These are phyloP conservation scores for Callosobruchus maculatus DNA, from an alignment of 2,888 invertebrate genomes.

Conservation along the genomic window DNA sequence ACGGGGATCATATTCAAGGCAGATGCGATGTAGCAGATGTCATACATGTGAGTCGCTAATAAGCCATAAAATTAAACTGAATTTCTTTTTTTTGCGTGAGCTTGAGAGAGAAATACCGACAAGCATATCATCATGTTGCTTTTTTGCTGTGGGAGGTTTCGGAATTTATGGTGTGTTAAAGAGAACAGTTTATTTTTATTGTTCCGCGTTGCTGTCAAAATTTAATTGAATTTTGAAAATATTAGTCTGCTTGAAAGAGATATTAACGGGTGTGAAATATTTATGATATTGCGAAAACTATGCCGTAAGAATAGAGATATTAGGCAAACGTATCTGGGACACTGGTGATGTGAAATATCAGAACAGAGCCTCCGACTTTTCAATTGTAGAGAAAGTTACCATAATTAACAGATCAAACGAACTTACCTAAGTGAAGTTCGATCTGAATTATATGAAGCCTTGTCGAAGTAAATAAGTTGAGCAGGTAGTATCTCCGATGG, in stretches of 20 bases:
- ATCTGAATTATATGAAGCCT: too few relatives aligned
- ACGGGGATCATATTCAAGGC: not conserved
- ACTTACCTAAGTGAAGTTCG: too few relatives aligned
- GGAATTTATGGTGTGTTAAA: not conserved
- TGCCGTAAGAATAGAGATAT: not conserved
- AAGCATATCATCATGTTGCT: not conserved
- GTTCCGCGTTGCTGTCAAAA: not conserved
- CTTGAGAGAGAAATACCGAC: not conserved
- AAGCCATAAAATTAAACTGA: not conserved
- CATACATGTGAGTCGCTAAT: not conserved
- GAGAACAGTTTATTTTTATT: not conserved
- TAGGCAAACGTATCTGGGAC: not conserved
- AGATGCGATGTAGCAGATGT: not conserved
- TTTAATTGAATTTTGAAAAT: not conserved
- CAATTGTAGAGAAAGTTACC: too few relatives aligned
- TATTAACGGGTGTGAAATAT: not conserved
- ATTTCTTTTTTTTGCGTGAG: not conserved
- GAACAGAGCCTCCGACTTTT: too few relatives aligned
- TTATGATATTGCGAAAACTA: not conserved
- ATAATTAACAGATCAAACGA: too few relatives aligned
- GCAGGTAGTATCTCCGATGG: too few relatives aligned
- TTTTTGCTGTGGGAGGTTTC: not conserved
- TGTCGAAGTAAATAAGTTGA: too few relatives aligned
- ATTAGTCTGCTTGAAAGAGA: not conserved
- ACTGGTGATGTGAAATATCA: too few relatives aligned